These are phyloP conservation scores for Hormaphis cornu DNA, from an alignment of 1,140 invertebrate genomes.

Conservation along the genomic window DNA sequence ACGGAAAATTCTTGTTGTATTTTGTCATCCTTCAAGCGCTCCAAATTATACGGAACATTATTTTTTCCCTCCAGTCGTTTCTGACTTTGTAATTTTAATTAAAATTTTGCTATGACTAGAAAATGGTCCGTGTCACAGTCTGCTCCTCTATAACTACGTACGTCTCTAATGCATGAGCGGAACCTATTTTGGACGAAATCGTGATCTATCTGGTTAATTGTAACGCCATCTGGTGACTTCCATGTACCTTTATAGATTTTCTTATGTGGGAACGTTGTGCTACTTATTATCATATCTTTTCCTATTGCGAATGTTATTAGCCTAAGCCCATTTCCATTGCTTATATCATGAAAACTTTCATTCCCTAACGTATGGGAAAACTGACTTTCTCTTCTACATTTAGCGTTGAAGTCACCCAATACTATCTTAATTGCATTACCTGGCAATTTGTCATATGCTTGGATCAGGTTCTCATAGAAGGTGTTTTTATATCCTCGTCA, in stretches of 20 bases:
- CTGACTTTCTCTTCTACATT: constrained; percentile 31
- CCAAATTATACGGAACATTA: too few species aligned
- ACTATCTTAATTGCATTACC: constrained; percentile 34
- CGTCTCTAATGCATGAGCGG: neutral
- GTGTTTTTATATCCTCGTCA: constrained; percentile 34
- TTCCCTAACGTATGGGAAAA: too few species aligned
- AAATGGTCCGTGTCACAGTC: neutral
- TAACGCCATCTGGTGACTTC: neutral
- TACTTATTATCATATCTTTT: neutral
- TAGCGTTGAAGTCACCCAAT: constrained; percentile 33
- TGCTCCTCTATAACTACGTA: neutral
- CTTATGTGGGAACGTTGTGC: neutral
- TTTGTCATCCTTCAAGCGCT: too few species aligned
- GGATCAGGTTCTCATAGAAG: constrained; percentile 33
- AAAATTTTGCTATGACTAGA: too few species aligned
- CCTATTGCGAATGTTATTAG: neutral
- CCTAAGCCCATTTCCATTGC: too few species aligned
- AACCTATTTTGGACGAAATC: neutral
- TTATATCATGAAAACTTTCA: too few species aligned
- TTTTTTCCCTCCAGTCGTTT: too few species aligned
- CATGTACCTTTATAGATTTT: neutral
- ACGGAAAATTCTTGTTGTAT: too few species aligned
- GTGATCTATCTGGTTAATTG: neutral
- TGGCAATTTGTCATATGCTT: constrained; percentile 14
- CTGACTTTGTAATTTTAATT: too few species aligned